Percentiles rank a stretch among this genome's conserved stretches.
Conservation (phyloP, 2,113 vertebrate genomes). For the Dipodomys stephensi region DNA sequence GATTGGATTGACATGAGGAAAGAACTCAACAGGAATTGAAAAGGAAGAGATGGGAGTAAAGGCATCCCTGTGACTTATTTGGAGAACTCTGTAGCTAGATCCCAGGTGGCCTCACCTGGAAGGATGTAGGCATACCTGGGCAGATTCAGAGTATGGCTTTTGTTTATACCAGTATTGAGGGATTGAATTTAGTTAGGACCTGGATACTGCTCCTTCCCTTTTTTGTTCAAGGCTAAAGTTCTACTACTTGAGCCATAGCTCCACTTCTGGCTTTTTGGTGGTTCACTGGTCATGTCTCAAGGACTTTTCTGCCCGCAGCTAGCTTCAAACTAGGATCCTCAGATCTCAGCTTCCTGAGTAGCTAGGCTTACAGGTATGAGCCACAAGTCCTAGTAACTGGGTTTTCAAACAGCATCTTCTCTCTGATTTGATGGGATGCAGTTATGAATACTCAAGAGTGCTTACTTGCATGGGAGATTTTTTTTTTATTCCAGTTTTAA, state of each 20-base stretch:
- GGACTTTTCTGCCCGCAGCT: too few relatives aligned
- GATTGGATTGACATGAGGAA: background rate
- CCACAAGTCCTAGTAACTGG: background rate
- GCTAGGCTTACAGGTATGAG: too few relatives aligned
- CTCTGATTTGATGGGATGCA: conserved; percentile 79
- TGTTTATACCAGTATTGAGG: too few relatives aligned
- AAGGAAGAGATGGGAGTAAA: fast-evolving
- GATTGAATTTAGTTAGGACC: too few relatives aligned
- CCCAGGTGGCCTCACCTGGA: conserved; percentile 73
- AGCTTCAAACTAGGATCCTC: too few relatives aligned
- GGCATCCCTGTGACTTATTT: fast-evolving
- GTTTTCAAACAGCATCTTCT: conserved; percentile 75
- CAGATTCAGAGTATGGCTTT: conserved; percentile 18
- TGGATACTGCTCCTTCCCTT: too few relatives aligned
- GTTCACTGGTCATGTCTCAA: too few relatives aligned
- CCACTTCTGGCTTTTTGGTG: too few relatives aligned
- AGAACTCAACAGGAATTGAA: background rate
- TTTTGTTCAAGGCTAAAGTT: too few relatives aligned
- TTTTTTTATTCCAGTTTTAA: conserved; percentile 80
- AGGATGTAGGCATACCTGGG: conserved; percentile 76
- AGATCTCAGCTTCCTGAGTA: background rate
- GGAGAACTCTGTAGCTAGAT: conserved; percentile 12
- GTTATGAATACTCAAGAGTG: conserved; percentile 79
- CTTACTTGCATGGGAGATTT: conserved; percentile 76
- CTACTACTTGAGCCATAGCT: too few relatives aligned